Conservation (phyloP, 2,888 invertebrate species). For the Thymelicus lineola region DNA sequence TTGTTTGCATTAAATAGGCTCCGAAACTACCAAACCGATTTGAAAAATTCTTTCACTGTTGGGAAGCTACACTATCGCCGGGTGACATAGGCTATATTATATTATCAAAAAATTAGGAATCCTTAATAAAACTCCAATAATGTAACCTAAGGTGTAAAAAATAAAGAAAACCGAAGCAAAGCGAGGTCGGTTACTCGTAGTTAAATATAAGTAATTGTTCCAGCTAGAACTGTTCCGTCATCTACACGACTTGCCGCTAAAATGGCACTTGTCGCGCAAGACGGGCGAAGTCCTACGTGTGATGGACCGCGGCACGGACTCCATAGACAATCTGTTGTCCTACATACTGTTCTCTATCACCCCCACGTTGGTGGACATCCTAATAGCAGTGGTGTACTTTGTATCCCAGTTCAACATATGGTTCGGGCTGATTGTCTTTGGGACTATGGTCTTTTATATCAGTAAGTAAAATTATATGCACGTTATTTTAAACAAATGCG, state of each 20-base stretch:
- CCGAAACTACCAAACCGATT: too few relatives aligned
- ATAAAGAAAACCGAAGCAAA: too few relatives aligned
- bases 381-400: conserved; percentile 96
- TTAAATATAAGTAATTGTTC: conserved; percentile 49
- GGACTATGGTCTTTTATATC: conserved; percentile 97
- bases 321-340: conserved; percentile 96
- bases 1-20: too few relatives aligned
- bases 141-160: too few relatives aligned
- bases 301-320: conserved; percentile 99
- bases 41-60: too few relatives aligned
- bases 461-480: conserved; percentile 87
- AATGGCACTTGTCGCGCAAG: conserved; percentile 97
- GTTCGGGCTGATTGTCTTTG: conserved; percentile 97
- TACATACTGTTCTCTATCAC: conserved; percentile 96
- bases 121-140: too few relatives aligned
- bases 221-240: conserved; percentile 94
- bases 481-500: too few relatives aligned
- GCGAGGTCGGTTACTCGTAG: background rate
- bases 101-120: too few relatives aligned
- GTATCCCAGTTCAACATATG: conserved; percentile 94
- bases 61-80: too few relatives aligned
- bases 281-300: conserved; percentile 98
- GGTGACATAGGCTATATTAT: too few relatives aligned
- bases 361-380: conserved; percentile 96
- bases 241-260: conserved; percentile 94